These are phyloP conservation scores for Sebastolobus alascanus DNA, from an alignment of 2,797 vertebrate genomes.

Conservation along the genomic window DNA sequence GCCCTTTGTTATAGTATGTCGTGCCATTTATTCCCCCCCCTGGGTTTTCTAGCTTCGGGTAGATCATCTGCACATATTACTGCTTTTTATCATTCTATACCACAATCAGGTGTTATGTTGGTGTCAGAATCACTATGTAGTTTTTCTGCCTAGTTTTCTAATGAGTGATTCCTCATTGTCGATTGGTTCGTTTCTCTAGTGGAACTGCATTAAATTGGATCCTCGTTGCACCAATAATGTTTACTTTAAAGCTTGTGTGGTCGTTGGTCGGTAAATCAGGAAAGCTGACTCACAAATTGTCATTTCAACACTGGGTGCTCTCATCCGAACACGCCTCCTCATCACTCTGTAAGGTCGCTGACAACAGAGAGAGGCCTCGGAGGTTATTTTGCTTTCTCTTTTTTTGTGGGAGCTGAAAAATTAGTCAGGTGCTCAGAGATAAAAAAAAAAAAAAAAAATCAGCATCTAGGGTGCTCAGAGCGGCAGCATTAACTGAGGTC, in stretches of 20 bases:
- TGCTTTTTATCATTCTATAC: conserved; percentile 12
- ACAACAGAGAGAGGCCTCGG: conserved; percentile 22
- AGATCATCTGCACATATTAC: conserved; percentile 19
- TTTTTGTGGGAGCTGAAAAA: background rate
- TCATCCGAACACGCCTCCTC: conserved; percentile 42
- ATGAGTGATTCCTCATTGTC: conserved; percentile 6
- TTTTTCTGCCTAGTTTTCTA: conserved; percentile 9
- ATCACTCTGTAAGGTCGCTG: conserved; percentile 22
- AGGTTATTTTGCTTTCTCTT: conserved; percentile 2
- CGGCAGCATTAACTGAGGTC: conserved; percentile 66
- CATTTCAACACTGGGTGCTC: conserved; percentile 55
- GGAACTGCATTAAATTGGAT: background rate
- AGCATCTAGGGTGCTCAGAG: conserved; percentile 27
- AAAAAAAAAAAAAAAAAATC: conserved; percentile 38
- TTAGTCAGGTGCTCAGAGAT: conserved; percentile 39
- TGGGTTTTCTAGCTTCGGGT: conserved; percentile 20
- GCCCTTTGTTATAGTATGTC: conserved; percentile 2
- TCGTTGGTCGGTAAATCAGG: conserved; percentile 5
- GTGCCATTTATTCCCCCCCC: conserved; percentile 11
- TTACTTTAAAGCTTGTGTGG: conserved; percentile 38
- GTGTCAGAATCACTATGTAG: conserved; percentile 34
- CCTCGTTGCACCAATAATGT: conserved; percentile 23
- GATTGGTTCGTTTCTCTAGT: background rate
- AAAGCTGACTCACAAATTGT: conserved; percentile 39
- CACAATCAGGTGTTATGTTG: conserved; percentile 38